phyloP scores from a whole-genome alignment of 1,140 invertebrate genomes.

The Hormaphis cornu region DNA sequence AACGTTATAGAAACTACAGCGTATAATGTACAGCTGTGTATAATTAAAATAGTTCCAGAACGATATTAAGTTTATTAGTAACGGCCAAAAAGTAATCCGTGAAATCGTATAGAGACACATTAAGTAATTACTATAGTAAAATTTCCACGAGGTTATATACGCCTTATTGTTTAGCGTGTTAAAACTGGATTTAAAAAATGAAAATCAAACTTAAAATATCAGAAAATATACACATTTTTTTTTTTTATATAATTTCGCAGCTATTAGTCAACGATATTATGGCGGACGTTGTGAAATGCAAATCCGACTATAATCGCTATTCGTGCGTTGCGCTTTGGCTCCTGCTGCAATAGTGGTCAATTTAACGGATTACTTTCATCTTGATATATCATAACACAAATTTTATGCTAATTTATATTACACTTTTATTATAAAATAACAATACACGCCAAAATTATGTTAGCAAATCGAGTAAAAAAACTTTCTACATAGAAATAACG shows the following conservation, averaged over 20 bases:
- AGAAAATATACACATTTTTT: not conserved
- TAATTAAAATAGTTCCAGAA: not conserved
- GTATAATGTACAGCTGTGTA: too few species aligned
- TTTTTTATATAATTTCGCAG: not conserved
- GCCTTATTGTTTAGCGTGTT: not conserved
- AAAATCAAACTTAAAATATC: too few species aligned
- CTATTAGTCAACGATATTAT: not conserved
- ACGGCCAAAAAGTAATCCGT: not conserved
- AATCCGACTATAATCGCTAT: not conserved
- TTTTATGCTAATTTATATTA: not conserved
- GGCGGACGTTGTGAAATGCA: not conserved
- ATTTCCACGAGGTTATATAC: not conserved
- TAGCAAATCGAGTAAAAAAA: not conserved
- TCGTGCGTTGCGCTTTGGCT: conserved; percentile 2
- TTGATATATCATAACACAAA: not conserved
- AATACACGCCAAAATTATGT: not conserved
- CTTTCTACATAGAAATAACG: too few species aligned
- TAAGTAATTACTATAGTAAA: not conserved
- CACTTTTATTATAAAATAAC: too few species aligned
- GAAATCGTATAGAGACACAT: not conserved
- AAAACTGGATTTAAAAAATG: not conserved
- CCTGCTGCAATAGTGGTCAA: not conserved
- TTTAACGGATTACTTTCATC: not conserved
- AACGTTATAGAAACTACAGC: too few species aligned
- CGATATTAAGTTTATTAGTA: not conserved